Evolutionary conservation across 2,113 vertebrate species (phyloP), one percentile per base, ranked within the genome.

Genomic region (Nannospalax galili): DNA sequence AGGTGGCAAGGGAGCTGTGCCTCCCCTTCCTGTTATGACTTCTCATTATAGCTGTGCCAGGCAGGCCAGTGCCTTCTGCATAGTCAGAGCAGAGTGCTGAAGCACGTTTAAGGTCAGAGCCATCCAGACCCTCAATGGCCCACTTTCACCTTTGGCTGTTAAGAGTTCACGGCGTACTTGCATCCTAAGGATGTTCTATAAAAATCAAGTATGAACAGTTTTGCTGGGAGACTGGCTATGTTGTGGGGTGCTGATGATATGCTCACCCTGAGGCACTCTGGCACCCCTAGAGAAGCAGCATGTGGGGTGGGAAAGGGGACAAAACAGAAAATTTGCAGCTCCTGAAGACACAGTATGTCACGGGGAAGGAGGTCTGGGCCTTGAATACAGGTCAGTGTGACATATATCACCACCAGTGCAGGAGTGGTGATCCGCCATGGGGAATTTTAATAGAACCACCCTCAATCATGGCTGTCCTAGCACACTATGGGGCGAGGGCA

Each of bases 1-100:
- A 2, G 28, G 42, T 60, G 42, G 64, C 20, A 24, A 30, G 52
- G 58, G 40, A 70, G 35, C 60, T n/a, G 24, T 64, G 14, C 28
- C 28, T 20, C 17, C 3, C 12, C 1, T 16, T 1, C 40, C 14
- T 42, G 35, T 0, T 35, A 24, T 8, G 2, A 37, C 20, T 0
- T 60, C 65, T 35, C 19, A 0, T 14, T 9, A 20, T 7, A 1
- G 52, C 28, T n/a, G 10, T 8, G 1, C 7, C 42, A 28, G 56
- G 72, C 58, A 72, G 60, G 26, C 3, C 20, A 8, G 45, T 14
- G 6, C 37, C 70, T 42, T 85, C 67, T 60, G 0, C 0, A 17
- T 2, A 64, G n/a, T 8, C 35, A 24, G 28, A 45, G 60, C 48
- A 73, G 56, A 48, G 48, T 48, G 45, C 28, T 7, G 15, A 69